Conservation (phyloP, 2,797 vertebrate species). For the Rhynchonycteris naso region DNA sequence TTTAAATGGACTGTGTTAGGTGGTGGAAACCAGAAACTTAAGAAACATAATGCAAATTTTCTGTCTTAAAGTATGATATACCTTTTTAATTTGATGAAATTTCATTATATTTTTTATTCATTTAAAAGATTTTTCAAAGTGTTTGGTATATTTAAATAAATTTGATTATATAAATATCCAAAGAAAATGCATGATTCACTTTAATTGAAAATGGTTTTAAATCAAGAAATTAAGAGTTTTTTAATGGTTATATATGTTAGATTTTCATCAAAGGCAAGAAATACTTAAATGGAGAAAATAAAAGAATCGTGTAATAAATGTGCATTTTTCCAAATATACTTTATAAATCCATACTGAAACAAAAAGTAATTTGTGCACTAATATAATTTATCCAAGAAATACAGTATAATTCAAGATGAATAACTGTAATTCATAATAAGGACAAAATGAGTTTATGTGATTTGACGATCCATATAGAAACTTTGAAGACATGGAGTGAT, state of each 20-base stretch:
- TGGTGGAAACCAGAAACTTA: not conserved
- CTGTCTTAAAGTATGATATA: not conserved
- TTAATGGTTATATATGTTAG: not conserved
- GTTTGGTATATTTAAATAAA: not conserved
- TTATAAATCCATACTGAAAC: not conserved
- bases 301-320: not conserved
- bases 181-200: not conserved
- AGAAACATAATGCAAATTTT: not conserved
- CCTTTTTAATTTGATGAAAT: not conserved
- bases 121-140: not conserved
- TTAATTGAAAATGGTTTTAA: not conserved
- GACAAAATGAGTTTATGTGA: not conserved
- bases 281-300: not conserved
- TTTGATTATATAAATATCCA: not conserved
- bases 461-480: not conserved
- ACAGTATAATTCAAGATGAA: not conserved
- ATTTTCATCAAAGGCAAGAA: not conserved
- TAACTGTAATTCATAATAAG: not conserved
- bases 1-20: not conserved
- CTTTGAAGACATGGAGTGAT: not conserved
- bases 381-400: not conserved
- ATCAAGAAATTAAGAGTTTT: not conserved
- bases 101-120: not conserved
- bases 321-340: not conserved
- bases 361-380: not conserved